Base-by-base conservation (phyloP, 2,888 invertebrate genomes). In the Thereva nobilitata region DNA sequence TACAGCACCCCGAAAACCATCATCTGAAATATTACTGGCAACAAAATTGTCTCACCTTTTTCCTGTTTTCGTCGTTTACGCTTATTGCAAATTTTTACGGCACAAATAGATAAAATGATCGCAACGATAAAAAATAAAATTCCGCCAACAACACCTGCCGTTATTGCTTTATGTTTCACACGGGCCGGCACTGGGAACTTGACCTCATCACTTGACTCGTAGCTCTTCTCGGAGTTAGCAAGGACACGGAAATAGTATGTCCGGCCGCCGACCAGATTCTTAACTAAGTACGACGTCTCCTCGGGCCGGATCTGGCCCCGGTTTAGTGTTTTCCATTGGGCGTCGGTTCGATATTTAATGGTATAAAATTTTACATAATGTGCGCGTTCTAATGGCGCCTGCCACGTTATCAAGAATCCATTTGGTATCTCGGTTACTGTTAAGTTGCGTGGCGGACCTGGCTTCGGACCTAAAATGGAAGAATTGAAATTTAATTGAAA, bases 21-120 rank as follows among this genome's bases (percentile, higher is more conserved):
- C 68, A 68, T 63, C 45, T 66, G 52, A 38, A 37, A 23, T 66
- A 61, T 44, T 23, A 42, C 10, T 34, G 12, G 12, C 49, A 41
- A 50, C 47, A 34, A 34, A 9, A 37, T 38, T 12, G 5, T 77
- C 84, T 84, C 86, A 96, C 97, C 96, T 93, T 96, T 95, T 85
- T 95, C 95, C 84, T 95, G 95, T 89, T 95, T 95, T 86, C 95
- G 91, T 77, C 95, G 88, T 84, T 95, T 95, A 79, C 95, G 87
- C 84, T 95, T 95, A 86, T 96, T 97, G 88, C 95, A 95, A 83
- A 96, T 95, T 86, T 97, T 95, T 79, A 97, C 95, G 76, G 95
- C 95, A 85, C 97, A 95, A 79, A 97, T 92, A 76, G 96, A 95
- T 77, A 97, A 88, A 79, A 97, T 94, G 83, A 97, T 95, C 82